These are phyloP conservation scores for Diorhabda carinulata DNA, from an alignment of 1,140 invertebrate species.

Conservation along the genomic window DNA sequence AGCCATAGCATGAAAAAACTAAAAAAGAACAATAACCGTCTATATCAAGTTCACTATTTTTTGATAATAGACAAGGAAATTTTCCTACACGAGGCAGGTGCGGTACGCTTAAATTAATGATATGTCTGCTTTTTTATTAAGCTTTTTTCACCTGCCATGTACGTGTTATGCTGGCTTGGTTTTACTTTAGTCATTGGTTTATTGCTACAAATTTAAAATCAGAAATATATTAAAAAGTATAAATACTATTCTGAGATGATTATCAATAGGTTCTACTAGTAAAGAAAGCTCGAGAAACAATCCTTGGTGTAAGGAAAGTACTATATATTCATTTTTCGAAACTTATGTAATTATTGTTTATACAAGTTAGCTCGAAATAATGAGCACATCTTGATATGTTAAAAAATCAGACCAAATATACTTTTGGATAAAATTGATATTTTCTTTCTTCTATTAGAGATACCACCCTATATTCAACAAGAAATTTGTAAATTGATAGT, in stretches of 20 bases:
- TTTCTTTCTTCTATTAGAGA: too few relatives aligned
- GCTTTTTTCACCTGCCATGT: slow-evolving; percentile 10
- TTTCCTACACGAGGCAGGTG: slow-evolving; percentile 3
- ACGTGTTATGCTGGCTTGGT: slow-evolving; percentile 8
- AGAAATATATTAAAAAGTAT: slow-evolving; percentile 33
- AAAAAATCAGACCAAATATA: too few relatives aligned
- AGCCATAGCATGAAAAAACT: too few relatives aligned
- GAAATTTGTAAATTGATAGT: too few relatives aligned
- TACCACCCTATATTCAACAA: too few relatives aligned
- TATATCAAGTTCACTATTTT: too few relatives aligned
- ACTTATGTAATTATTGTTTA: too few relatives aligned
- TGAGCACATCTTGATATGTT: too few relatives aligned
- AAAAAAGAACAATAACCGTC: too few relatives aligned
- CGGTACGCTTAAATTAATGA: slow-evolving; percentile 28
- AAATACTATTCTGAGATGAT: slow-evolving; percentile 22
- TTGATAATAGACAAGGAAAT: too few relatives aligned
- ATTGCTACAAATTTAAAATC: slow-evolving; percentile 39
- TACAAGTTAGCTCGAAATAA: too few relatives aligned
- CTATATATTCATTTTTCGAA: background rate
- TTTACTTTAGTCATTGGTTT: slow-evolving; percentile 33
- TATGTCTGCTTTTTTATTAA: slow-evolving; percentile 27
- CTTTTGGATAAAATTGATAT: too few relatives aligned
- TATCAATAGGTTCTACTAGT: slow-evolving; percentile 21
- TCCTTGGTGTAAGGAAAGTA: background rate
- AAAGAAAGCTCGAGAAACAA: slow-evolving; percentile 28